A percentile compares a stretch with the other conserved stretches of the same genome.
Conservation (phyloP, 23 tunicate genomes). For the Aplidium turbinatum region DNA sequence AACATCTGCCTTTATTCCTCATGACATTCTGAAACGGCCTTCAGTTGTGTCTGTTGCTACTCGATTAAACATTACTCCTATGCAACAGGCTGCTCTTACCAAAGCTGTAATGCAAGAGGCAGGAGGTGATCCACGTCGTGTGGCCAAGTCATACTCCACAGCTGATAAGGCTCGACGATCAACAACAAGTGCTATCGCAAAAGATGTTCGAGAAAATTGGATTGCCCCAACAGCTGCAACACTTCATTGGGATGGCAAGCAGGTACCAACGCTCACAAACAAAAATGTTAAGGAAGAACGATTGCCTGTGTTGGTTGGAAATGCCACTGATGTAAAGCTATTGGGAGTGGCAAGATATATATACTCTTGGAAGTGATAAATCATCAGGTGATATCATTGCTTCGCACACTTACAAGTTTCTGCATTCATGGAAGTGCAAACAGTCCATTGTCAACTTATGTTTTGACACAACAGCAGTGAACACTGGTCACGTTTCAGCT, state of each 20-base stretch:
- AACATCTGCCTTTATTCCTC: neutral
- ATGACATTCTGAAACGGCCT: neutral
- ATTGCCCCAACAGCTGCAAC: neutral
- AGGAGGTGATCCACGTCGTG: slow-evolving; percentile 2
- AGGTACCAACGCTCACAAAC: neutral
- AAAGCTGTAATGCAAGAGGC: slow-evolving; percentile 12
- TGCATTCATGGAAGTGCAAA: neutral
- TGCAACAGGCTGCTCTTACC: neutral
- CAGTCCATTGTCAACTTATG: neutral
- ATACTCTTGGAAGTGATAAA: neutral
- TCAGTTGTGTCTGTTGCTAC: slow-evolving; percentile 1
- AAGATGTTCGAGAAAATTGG: slow-evolving; percentile 8
- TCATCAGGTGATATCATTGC: neutral
- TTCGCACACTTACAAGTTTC: neutral
- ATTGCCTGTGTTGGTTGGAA: slow-evolving; percentile 2
- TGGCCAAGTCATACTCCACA: slow-evolving; percentile 4
- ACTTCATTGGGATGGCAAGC: slow-evolving; percentile 1
- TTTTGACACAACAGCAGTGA: too few relatives aligned
- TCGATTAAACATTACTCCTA: neutral
- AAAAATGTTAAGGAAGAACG: neutral
- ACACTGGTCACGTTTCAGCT: too few relatives aligned
- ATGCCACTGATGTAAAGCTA: neutral
- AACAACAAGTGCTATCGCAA: slow-evolving; percentile 1
- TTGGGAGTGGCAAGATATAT: neutral
- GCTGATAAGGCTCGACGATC: slow-evolving; percentile 1